Percentiles rank a stretch among this genome's conserved stretches.
Conservation (phyloP, 2,113 vertebrate species). For the Prinia subflava region DNA sequence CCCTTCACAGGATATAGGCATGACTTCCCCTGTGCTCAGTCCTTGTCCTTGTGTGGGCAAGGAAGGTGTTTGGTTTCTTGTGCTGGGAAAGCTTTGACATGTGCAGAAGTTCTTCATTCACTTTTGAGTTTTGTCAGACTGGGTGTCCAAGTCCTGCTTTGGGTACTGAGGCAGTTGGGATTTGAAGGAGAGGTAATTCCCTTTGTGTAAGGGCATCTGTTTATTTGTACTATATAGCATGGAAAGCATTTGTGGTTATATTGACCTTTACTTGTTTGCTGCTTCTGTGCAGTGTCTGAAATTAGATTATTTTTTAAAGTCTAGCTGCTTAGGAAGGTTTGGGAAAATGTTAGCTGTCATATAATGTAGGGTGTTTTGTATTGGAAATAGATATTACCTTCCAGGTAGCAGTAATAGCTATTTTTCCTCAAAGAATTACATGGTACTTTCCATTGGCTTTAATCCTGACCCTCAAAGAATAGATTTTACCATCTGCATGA, state of each 20-base stretch:
- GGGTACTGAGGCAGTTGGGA: not conserved
- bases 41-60: not conserved
- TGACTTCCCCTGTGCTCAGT: not conserved
- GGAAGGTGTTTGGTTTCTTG: not conserved
- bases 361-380: not conserved
- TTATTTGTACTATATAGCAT: not conserved
- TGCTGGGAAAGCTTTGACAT: not conserved
- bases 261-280: not conserved
- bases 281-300: not conserved
- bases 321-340: not conserved
- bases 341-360: not conserved
- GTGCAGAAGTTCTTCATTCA: not conserved
- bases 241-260: not conserved
- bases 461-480: conserved; percentile 16
- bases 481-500: conserved; percentile 20
- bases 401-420: conserved; percentile 5
- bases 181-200: not conserved
- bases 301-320: not conserved
- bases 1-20: not conserved
- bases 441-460: not conserved
- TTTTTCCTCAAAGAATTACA: conserved; percentile 16
- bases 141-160: not conserved
- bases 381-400: not conserved
- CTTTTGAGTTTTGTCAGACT: not conserved
- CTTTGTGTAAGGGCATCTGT: not conserved